These are phyloP conservation scores for Metellina segmentata DNA, from an alignment of 2,888 invertebrate genomes.

Conservation along the genomic window DNA sequence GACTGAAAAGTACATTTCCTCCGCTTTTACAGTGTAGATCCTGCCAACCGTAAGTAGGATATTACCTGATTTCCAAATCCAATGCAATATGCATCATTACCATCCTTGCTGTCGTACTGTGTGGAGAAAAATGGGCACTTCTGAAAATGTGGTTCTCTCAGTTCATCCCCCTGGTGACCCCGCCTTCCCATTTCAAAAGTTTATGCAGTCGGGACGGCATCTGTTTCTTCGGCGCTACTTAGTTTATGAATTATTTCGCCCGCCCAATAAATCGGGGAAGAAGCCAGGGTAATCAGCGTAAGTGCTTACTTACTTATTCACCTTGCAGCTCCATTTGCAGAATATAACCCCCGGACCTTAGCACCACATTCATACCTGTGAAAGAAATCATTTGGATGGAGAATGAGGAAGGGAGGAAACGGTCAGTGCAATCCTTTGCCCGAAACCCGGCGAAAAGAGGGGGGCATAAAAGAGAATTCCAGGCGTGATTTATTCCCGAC, in stretches of 20 bases:
- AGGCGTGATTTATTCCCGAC: slow-evolving; percentile 71
- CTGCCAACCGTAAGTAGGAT: no score
- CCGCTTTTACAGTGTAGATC: no score
- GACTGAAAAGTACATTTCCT: no score
- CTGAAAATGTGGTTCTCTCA: neutral
- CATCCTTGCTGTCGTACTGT: neutral
- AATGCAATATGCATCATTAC: no score
- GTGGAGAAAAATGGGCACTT: neutral
- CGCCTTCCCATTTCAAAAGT: neutral
- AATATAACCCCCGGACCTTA: slow-evolving; percentile 2
- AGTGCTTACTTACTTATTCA: slow-evolving; percentile 62
- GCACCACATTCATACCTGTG: slow-evolving; percentile 46
- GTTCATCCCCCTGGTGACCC: neutral
- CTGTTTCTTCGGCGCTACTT: no score
- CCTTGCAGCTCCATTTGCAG: slow-evolving; percentile 20
- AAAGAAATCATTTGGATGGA: slow-evolving; percentile 21
- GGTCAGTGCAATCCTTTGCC: slow-evolving; percentile 39
- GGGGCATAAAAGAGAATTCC: slow-evolving; percentile 66
- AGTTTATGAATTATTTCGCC: neutral
- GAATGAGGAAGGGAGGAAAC: neutral
- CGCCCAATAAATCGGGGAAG: slow-evolving; percentile 17
- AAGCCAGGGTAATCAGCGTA: slow-evolving; percentile 48
- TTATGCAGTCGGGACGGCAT: no score
- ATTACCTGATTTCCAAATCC: no score
- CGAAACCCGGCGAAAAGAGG: slow-evolving; percentile 18